Evolutionary conservation across 2,888 invertebrate species (phyloP).

Genomic region (Acholoe squamosa): DNA sequence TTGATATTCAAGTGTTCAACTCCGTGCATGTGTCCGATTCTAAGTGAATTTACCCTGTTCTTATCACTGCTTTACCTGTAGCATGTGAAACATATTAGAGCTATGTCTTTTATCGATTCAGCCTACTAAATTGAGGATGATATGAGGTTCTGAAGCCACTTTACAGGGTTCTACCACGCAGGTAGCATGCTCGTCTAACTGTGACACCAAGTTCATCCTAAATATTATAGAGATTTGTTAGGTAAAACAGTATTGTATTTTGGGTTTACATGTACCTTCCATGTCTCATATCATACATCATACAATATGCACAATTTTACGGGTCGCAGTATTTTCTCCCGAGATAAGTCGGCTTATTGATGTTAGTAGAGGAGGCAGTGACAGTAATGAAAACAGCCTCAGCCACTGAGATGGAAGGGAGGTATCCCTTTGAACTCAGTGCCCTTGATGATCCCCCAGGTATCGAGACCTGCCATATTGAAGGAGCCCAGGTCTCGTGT

Average conservation of each 20-base stretch:
- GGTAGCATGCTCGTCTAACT: neutral
- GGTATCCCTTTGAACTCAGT: neutral
- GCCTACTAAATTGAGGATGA: neutral
- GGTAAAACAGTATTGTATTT: no score
- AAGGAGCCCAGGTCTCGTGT: neutral
- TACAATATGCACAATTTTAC: no score
- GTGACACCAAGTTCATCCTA: neutral
- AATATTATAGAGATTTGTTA: no score
- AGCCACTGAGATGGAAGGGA: neutral
- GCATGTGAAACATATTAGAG: neutral
- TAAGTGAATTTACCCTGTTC: no score
- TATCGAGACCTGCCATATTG: neutral
- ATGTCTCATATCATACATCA: no score
- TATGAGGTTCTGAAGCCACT: neutral
- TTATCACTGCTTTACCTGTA: no score
- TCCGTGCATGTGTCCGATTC: no score
- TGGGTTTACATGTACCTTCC: no score
- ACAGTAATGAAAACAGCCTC: conserved; percentile 17
- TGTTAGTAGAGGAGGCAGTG: neutral
- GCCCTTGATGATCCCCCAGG: conserved; percentile 13
- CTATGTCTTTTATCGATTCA: neutral
- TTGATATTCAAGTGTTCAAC: no score
- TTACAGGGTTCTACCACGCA: neutral
- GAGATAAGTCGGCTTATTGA: neutral
- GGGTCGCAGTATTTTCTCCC: no score